Base-by-base conservation (phyloP, 2,888 invertebrate species). In the Drosophila suboccidentalis region DNA sequence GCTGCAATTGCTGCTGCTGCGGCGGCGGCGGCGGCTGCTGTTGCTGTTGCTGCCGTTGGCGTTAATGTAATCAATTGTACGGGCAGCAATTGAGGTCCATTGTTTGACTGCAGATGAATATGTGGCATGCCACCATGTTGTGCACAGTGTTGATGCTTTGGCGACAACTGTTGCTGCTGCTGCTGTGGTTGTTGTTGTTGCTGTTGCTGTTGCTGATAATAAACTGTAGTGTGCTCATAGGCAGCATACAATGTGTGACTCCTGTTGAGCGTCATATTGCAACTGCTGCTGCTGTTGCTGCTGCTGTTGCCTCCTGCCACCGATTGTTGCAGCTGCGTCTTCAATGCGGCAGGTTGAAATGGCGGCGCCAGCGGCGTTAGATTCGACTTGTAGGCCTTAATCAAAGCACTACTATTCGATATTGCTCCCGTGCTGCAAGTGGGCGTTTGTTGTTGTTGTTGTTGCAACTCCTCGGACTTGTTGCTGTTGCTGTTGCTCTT, bases 41-140 rank as follows among this genome's bases (percentile, higher is more conserved):
- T 50, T 10, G 65, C 69, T 17, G 71, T 53, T 29, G 75, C 91
- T 92, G 79, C 62, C 83, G 89, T 90, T 76, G 90, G 88, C 82
- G 92, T 91, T 83, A 92, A 86, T 79, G 92, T 92, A 81, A 92
- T 91, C 87, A 94, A 92, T 91, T 93, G 93, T 91, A 93, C 93
- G 91, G 93, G 94, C 93, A 91, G 93, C 92, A 93, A 93, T 92
- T 93, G 94, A 91, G 93, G 92, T 91, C 94, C 85, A 57, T 72
- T 82, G 15, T 54, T 41, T 4, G 80, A 63, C 19, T 79, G 93
- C 57, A 81, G 47, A 68, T 85, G 85, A 36, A 85, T 85, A 65
- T 88, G 89, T 17, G 87, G 78, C 66, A 87, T 79, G 71, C 86
- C 78, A 34, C 74, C 77, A 74, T 91, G 90, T 70, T 92, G 92